Evolutionary conservation across 2,888 invertebrate genomes (phyloP), one percentile per base, ranked within the genome.

Genomic region (Tethea ocularis): DNA sequence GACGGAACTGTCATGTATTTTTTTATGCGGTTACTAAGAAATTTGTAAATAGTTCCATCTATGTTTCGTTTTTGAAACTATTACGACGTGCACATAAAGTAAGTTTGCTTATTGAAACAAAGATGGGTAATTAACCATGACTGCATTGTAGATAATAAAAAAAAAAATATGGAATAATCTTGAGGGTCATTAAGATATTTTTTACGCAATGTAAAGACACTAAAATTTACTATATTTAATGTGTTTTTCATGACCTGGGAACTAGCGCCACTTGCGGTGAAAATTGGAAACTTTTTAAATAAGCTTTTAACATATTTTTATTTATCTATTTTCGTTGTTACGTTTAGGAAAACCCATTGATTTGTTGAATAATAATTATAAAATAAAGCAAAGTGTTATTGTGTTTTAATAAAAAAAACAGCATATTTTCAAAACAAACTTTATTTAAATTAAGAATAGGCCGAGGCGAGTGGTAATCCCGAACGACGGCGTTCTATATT

Each of bases 401-500:
- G n/a, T n/a, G n/a, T n/a, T n/a, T n/a, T n/a, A n/a, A n/a, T n/a
- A n/a, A n/a, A n/a, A n/a, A n/a, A n/a, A n/a, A n/a, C n/a, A n/a
- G n/a, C n/a, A n/a, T n/a, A n/a, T n/a, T 24, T 24, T 24, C 24
- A 24, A 24, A 4, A 24, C n/a, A n/a, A n/a, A n/a, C n/a, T n/a
- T n/a, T n/a, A n/a, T n/a, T n/a, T n/a, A 15, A 29, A 17, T 26
- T 13, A 61, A 58, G 55, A 61, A 65, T 57, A 63, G 61, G 59
- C 61, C 62, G 23, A 56, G 59, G 61, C 62, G 23, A 56, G 57
- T 63, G 57, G 11, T 11, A 54, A 36, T 64, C 68, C 56, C 62
- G 55, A 52, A 65, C 71, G 74, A 70, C 71, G 74, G 69, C 66
- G 69, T 67, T 76, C 72, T 78, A 79, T 78, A 77, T 77, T 68